A percentile compares a stretch with the other conserved stretches of the same genome.
Evolutionary conservation across 2,888 invertebrate genomes (phyloP).

Genomic region (Plutella xylostella): DNA sequence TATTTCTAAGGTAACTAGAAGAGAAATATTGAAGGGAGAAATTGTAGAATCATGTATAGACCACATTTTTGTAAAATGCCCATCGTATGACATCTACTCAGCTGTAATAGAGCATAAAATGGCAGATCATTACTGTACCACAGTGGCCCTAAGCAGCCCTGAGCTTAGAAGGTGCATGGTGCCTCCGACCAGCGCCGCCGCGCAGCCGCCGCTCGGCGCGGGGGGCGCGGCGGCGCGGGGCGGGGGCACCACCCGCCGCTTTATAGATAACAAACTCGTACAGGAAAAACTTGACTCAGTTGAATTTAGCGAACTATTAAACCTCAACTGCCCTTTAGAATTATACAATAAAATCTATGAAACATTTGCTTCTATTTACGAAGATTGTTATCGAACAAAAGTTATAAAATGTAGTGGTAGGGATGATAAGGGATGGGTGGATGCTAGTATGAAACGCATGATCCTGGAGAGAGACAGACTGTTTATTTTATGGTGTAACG

Average conservation of each 20-base stretch:
- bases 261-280: neutral
- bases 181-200: neutral
- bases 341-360: neutral
- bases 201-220: neutral
- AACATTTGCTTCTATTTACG: neutral
- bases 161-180: neutral
- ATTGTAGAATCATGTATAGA: neutral
- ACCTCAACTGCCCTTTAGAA: neutral
- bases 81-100: neutral
- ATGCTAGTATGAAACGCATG: neutral
- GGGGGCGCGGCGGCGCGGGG: neutral
- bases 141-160: neutral
- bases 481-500: neutral
- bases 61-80: neutral
- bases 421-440: neutral
- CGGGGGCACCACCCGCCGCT: neutral
- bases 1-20: neutral
- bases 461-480: neutral
- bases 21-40: neutral
- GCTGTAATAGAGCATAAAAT: neutral
- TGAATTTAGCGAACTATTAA: neutral
- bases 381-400: neutral
- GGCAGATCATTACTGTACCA: neutral
- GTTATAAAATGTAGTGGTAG: neutral
- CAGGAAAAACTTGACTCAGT: neutral